phyloP scores from a whole-genome alignment of 2,113 vertebrate species.

The Zosterops hypoxanthus region DNA sequence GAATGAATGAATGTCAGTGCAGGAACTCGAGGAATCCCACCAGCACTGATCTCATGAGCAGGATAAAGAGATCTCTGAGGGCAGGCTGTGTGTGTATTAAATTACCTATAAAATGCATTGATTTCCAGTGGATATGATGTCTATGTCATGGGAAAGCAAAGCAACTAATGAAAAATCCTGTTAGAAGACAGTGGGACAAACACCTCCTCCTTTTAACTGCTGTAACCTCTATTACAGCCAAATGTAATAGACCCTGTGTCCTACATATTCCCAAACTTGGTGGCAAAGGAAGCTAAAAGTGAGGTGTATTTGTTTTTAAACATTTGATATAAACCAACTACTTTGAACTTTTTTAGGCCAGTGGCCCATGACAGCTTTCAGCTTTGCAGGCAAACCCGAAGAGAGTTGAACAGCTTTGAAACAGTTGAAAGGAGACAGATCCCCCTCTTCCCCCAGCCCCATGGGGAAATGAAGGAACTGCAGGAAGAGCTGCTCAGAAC shows the following conservation, averaged over 20 bases:
- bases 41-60: background rate
- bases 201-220: background rate
- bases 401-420: background rate
- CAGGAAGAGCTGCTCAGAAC: background rate
- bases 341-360: background rate
- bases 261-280: rapidly evolving
- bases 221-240: background rate
- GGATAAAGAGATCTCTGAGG: background rate
- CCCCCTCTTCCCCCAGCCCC: background rate
- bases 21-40: background rate
- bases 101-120: background rate
- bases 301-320: background rate
- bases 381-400: background rate
- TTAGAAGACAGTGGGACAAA: background rate
- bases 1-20: background rate
- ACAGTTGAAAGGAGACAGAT: background rate
- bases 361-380: background rate
- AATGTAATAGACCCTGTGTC: background rate
- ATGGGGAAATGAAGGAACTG: background rate
- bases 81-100: background rate
- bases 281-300: background rate
- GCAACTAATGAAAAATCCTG: background rate
- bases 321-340: background rate
- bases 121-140: background rate
- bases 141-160: background rate